Evolutionary conservation across 2,797 vertebrate species (phyloP), one percentile per base, ranked within the genome.

Genomic region (Orientallactaga sibirica): DNA sequence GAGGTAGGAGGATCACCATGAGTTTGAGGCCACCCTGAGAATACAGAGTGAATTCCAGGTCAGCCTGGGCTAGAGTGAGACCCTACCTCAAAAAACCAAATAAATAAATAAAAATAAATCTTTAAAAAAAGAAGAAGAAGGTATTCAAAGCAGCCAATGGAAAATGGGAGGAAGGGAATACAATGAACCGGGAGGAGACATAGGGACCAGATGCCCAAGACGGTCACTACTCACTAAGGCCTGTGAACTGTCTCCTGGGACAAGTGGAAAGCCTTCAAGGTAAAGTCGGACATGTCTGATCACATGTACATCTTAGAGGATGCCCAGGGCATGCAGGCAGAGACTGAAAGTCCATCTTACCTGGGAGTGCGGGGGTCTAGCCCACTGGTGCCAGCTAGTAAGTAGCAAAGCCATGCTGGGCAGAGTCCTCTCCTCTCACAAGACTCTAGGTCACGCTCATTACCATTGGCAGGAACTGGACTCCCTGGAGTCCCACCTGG

Each of bases 181-280:
- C 64, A n/a, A 78, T 27, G 33, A 78, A n/a, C 18, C 74, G 77
- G 87, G 84, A 86, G 70, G 24, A 27, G 37, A 58, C 24, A 8
- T 10, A 37, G 27, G 41, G 24, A 1, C 29, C 55, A 25, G 33
- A 41, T 68, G 22, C 82, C 64, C 79, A 58, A 85, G 70, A 75
- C 43, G 4, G 18, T 43, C 80, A 43, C 6, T 55, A 52, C 61
- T 66, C 27, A 8, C 43, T 20, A 66, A 80, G 19, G 37, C 37
- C 68, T 66, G 9, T 67, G 68, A 75, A 48, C 82, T 77, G 62
- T 74, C 77, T 86, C 82, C 74, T 70, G 22, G 84, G 61, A 58
- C 22, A 58, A 37, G 37, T 25, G 20, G 20, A 20, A 55, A 24
- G 15, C 11, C 52, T 22, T 88, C 77, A 16, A 33, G n/a, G 77